phyloP scores from a whole-genome alignment of 2,888 invertebrate genomes.

The Acleris holmiana region DNA sequence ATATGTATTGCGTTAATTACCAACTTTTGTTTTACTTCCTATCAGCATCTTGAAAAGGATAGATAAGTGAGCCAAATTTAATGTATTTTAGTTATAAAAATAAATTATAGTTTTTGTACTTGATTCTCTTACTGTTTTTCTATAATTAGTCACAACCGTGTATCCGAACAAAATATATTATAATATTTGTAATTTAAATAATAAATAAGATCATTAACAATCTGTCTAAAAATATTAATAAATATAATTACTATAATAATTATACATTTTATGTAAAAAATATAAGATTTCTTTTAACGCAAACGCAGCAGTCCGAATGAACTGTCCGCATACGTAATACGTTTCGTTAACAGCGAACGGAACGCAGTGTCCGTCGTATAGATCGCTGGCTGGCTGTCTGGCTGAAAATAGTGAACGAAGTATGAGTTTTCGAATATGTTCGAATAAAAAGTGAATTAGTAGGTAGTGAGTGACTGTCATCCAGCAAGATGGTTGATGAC shows the following conservation, averaged over 20 bases:
- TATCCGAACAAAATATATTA: slow-evolving; percentile 1
- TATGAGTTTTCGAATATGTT: slow-evolving; percentile 84
- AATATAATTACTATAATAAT: no score
- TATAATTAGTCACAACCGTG: background rate
- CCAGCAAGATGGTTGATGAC: slow-evolving; percentile 84
- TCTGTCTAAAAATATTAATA: background rate
- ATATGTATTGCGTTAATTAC: no score
- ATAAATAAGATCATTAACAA: no score
- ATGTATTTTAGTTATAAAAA: no score
- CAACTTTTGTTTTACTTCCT: no score
- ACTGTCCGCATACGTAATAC: slow-evolving; percentile 49
- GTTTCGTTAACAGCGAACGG: slow-evolving; percentile 78
- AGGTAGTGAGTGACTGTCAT: slow-evolving; percentile 79
- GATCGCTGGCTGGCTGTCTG: slow-evolving; percentile 78
- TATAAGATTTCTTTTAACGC: background rate
- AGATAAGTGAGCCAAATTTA: no score
- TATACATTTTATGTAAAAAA: background rate
- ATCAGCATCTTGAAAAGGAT: no score
- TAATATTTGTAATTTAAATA: no score
- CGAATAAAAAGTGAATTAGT: slow-evolving; percentile 78
- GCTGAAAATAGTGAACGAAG: slow-evolving; percentile 84
- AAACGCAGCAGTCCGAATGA: slow-evolving; percentile 26
- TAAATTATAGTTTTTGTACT: no score
- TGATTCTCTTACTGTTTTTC: background rate
- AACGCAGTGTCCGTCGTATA: slow-evolving; percentile 82